phyloP scores from a whole-genome alignment of 2,888 invertebrate genomes.

The Strigamia crassipes region DNA sequence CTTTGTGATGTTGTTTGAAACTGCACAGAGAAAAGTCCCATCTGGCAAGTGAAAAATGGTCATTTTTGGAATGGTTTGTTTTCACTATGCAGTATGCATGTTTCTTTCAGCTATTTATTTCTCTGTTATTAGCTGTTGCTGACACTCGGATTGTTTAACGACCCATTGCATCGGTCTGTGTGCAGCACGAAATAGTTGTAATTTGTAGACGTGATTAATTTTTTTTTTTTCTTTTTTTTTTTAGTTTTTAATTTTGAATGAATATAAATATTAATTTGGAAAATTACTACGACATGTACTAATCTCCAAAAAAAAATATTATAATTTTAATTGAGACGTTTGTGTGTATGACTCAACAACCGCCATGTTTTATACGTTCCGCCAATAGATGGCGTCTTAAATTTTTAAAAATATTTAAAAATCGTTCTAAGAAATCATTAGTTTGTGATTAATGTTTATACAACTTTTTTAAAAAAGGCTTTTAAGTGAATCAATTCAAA shows the following conservation, averaged over 20 bases:
- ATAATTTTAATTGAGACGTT: no score
- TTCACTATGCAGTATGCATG: neutral
- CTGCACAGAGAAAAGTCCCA: neutral
- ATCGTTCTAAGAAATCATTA: no score
- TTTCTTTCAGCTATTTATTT: neutral
- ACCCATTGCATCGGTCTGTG: neutral
- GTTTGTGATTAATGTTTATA: no score
- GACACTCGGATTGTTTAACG: neutral
- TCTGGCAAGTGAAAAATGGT: constrained; percentile 5
- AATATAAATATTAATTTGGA: no score
- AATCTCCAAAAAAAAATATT: no score
- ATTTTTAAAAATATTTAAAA: no score
- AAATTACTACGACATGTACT: no score
- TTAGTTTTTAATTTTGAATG: neutral
- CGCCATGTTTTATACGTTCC: neutral
- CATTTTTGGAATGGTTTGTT: neutral
- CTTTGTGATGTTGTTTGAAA: neutral
- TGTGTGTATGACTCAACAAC: no score
- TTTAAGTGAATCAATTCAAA: no score
- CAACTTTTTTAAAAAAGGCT: no score
- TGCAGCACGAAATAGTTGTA: neutral
- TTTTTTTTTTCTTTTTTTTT: neutral
- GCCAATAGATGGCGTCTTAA: neutral
- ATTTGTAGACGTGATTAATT: neutral
- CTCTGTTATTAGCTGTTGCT: neutral